These are phyloP conservation scores for Platichthys stellatus DNA, from an alignment of 2,113 vertebrate species.

Conservation along the genomic window DNA sequence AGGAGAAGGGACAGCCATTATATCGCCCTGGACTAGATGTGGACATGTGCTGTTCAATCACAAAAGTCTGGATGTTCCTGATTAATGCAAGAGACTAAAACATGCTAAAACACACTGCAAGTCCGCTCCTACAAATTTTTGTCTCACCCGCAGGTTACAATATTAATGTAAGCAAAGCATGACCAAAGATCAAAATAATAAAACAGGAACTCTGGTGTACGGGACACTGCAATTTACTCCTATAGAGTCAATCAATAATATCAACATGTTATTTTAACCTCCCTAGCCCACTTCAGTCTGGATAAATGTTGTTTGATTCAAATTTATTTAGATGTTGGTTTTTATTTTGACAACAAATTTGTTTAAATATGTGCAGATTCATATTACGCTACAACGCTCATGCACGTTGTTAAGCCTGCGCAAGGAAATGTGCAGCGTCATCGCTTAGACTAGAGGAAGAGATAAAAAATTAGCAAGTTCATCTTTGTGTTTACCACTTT, in stretches of 20 bases:
- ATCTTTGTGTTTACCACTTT: no score
- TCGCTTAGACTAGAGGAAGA: no score
- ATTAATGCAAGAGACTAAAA: constrained; percentile 11
- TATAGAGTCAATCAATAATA: neutral
- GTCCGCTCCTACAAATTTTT: neutral
- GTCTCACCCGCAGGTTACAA: neutral
- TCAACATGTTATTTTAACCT: neutral
- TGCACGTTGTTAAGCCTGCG: no score
- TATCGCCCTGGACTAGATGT: constrained; percentile 24
- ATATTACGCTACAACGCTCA: no score
- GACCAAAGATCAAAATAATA: neutral
- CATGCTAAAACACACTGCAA: neutral
- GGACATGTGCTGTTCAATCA: constrained; percentile 20
- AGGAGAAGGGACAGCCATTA: constrained; percentile 47
- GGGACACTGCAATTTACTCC: neutral
- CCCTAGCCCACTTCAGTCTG: neutral
- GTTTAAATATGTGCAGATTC: neutral
- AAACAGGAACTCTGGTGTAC: neutral
- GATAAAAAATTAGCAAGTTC: no score
- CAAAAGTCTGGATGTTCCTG: constrained; percentile 21
- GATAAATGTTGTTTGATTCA: neutral
- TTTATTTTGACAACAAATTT: neutral
- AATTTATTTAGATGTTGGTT: neutral
- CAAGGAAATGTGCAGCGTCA: no score
- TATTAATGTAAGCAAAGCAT: constrained; percentile 1